Percentiles rank a stretch among this genome's conserved stretches.
Evolutionary conservation across 2,113 vertebrate genomes (phyloP).

Genomic region (Corythornis vintsioides): DNA sequence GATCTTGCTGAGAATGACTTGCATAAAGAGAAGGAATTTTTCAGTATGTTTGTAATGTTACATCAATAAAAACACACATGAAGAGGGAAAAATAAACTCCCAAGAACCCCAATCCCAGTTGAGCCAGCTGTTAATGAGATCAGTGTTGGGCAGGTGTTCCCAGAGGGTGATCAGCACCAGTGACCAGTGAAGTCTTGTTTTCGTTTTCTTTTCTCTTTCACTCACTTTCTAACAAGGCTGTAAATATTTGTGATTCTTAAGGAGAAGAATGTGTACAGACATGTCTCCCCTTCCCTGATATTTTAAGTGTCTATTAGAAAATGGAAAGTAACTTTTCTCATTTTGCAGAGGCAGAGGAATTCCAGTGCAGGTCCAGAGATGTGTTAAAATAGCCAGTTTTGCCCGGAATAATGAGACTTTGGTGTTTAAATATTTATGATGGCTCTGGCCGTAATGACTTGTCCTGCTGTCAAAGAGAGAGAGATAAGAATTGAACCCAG

Average conservation of each 20-base stretch:
- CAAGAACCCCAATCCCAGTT: not conserved
- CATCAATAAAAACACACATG: not conserved
- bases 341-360: not conserved
- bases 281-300: not conserved
- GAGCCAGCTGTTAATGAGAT: not conserved
- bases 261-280: not conserved
- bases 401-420: not conserved
- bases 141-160: not conserved
- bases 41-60: not conserved
- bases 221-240: not conserved
- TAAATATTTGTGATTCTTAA: not conserved
- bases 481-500: not conserved
- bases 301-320: not conserved
- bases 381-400: not conserved
- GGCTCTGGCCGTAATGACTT: not conserved
- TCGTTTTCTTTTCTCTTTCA: not conserved
- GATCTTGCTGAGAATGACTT: slow-evolving; percentile 15
- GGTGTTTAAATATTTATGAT: not conserved
- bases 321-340: not conserved
- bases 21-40: slow-evolving; percentile 2
- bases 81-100: not conserved
- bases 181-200: not conserved
- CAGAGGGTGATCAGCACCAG: not conserved
- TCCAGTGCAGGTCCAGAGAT: not conserved
- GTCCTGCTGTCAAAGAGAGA: not conserved